Base-by-base conservation (phyloP, 2,888 invertebrate species). In the Athalia circularis region DNA sequence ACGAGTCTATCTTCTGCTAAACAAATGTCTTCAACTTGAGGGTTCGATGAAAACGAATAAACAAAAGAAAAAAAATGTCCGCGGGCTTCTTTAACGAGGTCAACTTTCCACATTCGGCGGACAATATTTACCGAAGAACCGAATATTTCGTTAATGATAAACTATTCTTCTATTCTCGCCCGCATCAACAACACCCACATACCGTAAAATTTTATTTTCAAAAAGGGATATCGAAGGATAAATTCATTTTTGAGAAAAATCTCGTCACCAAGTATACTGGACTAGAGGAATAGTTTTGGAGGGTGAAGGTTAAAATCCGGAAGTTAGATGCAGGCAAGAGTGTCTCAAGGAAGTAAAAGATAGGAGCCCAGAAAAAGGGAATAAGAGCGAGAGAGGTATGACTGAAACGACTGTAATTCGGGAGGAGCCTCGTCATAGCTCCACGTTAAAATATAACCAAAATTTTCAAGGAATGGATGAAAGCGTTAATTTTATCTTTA, bases 401-500 rank as follows among this genome's bases (percentile, higher is more conserved):
- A 65, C 65, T 15, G 65, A 48, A 65, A 65, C 13, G 68, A 54
- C 54, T 68, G 68, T 54, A 54, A 68, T 68, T 68, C 54, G 68
- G 52, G 50, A 54, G 68, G 54, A 68, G 50, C 68, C 29, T 68
- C 68, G 68, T 68, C 54, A 68, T 54, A 68, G 52, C 68, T 43
- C 68, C 29, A 52, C 50, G 45, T 57, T 59, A 72, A 72, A 64
- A 62, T 50, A 75, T 75, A 50, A 75, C 62, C 62, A 61, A 64
- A 75, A 75, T 75, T 62, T 48, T 59, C 29, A 29, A 64, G 75
- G 29, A 64, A 75, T 48, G 62, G 64, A 75, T 52, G 75, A 75
- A 62, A 50, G 75, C 75, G 75, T 62, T 75, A 75, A 75, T 75
- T 75, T 75, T 75, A 75, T 75, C 62, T 75, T 75, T 75, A 75